Evolutionary conservation across 2,113 vertebrate species (phyloP).

Genomic region (Eolophus roseicapilla): DNA sequence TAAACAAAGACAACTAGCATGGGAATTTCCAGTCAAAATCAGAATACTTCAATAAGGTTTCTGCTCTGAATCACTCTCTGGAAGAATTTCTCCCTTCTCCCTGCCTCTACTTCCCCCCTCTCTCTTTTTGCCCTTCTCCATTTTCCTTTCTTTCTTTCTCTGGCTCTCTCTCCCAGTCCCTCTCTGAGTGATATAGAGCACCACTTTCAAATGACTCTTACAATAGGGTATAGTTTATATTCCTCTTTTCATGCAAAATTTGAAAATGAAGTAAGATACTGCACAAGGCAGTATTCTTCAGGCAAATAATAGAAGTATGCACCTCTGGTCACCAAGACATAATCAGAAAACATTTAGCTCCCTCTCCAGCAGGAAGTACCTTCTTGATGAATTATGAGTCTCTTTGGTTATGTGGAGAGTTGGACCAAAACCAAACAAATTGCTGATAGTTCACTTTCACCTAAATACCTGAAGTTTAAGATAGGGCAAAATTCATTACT

Average conservation of each 20-base stretch:
- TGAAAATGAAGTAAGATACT: not conserved
- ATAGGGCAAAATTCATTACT: not conserved
- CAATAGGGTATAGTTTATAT: not conserved
- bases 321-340: not conserved
- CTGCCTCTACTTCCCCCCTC: accelerated
- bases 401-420: not conserved
- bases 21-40: not conserved
- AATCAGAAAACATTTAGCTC: not conserved
- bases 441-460: not conserved
- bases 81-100: not conserved
- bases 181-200: not conserved
- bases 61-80: not conserved
- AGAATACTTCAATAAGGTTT: not conserved
- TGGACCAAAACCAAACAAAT: not conserved
- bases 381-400: not conserved
- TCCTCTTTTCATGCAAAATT: not conserved
- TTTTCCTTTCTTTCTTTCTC: not conserved
- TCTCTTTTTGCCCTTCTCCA: not conserved
- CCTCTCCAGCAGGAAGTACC: not conserved
- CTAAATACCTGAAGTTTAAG: not conserved
- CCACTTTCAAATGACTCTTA: not conserved
- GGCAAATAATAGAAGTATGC: not conserved
- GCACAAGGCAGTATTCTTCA: not conserved
- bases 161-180: not conserved
- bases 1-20: not conserved